Base-by-base conservation (phyloP, 2,888 invertebrate species). In the Exephanes ischioxanthus region DNA sequence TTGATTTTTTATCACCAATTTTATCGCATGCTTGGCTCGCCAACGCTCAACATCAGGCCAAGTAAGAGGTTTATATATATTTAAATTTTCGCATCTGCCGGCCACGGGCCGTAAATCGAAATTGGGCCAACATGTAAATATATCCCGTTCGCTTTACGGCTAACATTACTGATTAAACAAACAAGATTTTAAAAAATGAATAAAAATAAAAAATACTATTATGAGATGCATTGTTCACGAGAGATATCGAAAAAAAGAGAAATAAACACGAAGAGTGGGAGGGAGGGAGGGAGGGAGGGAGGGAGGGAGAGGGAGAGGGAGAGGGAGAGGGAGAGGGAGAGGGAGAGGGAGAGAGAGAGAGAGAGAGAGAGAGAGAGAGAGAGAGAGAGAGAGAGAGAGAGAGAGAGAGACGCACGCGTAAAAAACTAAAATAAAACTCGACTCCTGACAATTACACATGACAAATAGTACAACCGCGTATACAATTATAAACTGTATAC, bases 401-500 rank as follows among this genome's bases (percentile, higher is more conserved):
- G 73, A 67, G 22, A 71, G 16, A 58, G n/a, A 73, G 67, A 68
- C 67, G 61, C 30, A 68, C 67, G 61, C 30, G 70, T 22, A 41
- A 41, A 66, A 51, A 41, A 55, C n/a, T 63, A 80, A 67, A 14
- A 83, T 75, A 45, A 75, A 83, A 76, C 77, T 82, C 61, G 85
- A 87, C 80, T 83, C 80, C 80, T 82, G 80, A 85, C 83, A 85
- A 87, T 85, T 86, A 87, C 84, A 87, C 87, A 84, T 87, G 87
- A 84, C 86, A 86, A 86, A 87, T 87, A 87, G 87, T 87, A 87
- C 87, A 87, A 87, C 83, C 80, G 81, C 83, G 87, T 86, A 86
- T 86, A 87, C 87, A 88, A 88, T 83, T 88, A 79, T 87, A 87
- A 87, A 87, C 79, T 87, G 87, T 88, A 86, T 86, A 86, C 86